Evolutionary conservation across 2,888 invertebrate species (phyloP), one percentile per base, ranked within the genome.

Genomic region (Nomada hirtipes): DNA sequence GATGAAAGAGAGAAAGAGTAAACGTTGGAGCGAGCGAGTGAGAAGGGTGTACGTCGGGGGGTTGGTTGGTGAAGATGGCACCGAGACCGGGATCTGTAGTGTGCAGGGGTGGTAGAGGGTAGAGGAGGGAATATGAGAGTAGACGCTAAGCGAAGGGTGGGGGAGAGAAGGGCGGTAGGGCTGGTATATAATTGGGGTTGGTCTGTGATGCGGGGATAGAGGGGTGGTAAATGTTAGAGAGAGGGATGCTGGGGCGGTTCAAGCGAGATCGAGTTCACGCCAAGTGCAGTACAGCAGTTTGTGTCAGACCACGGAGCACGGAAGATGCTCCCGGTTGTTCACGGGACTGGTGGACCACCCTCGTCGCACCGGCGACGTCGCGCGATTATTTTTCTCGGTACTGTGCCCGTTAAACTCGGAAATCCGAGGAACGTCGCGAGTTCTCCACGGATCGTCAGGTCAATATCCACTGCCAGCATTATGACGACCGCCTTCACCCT

Each of bases 281-380:
- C 89, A 90, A 92, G 91, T 91, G 88, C 90, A 88, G 87, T 82
- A 84, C 88, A 82, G 76, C 84, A 93, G 93, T 93, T 93, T 92
- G 93, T 92, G 93, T 92, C 92, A 91, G 93, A 92, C 92, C 90
- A 92, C 91, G 90, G 90, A 91, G 92, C 90, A 91, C 91, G 91
- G 89, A 92, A 91, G 92, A 92, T 92, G 93, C 90, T 92, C 91
- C 90, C 90, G 90, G 90, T 90, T 90, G 87, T 89, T 90, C 88
- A 90, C 89, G 89, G 72, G 81, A 87, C 90, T 89, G 88, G 90
- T 86, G 89, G 90, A 83, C 87, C 90, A 86, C 88, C 89, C 83
- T 87, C 88, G 82, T 82, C 83, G 89, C 85, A 83, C 65, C 81
- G 83, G 72, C 84, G 88, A 59, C 84, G 86, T 76, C 88, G 88